Percentiles rank a stretch among this genome's conserved stretches.
Conservation (phyloP, 2,797 vertebrate species). For the Phataginus tetradactyla region DNA sequence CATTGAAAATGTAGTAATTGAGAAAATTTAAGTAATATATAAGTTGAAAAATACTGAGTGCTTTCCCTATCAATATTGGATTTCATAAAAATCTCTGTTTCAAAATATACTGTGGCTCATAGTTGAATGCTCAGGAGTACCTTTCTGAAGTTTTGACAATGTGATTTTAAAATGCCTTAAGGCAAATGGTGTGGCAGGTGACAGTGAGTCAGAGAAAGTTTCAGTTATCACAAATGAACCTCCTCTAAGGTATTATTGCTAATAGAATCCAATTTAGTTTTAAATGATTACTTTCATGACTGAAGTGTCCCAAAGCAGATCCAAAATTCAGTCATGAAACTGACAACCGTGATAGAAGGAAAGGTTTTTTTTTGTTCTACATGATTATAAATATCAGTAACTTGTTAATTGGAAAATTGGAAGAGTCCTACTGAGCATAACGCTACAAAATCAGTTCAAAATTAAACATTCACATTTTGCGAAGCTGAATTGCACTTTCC, state of each 20-base stretch:
- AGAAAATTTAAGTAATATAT: conserved; percentile 24
- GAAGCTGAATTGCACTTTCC: conserved; percentile 42
- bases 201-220: conserved; percentile 44
- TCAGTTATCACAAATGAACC: conserved; percentile 52
- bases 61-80: neutral
- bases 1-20: neutral
- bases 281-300: conserved; percentile 67
- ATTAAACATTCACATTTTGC: conserved; percentile 61
- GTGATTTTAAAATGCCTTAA: conserved; percentile 63
- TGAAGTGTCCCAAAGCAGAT: conserved; percentile 67
- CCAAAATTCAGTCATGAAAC: conserved; percentile 46
- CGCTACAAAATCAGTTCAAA: conserved; percentile 50
- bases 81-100: conserved; percentile 38
- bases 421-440: conserved; percentile 50
- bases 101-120: neutral
- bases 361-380: conserved; percentile 46
- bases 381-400: conserved; percentile 55
- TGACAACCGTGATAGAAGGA: conserved; percentile 55
- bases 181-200: conserved; percentile 17
- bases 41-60: conserved; percentile 5
- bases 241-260: conserved; percentile 53
- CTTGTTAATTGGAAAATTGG: conserved; percentile 58
- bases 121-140: neutral
- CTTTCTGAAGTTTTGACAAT: conserved; percentile 14
- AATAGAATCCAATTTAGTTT: conserved; percentile 56